Base-by-base conservation (phyloP, 2,888 invertebrate species). In the Amphipyra berbera region DNA sequence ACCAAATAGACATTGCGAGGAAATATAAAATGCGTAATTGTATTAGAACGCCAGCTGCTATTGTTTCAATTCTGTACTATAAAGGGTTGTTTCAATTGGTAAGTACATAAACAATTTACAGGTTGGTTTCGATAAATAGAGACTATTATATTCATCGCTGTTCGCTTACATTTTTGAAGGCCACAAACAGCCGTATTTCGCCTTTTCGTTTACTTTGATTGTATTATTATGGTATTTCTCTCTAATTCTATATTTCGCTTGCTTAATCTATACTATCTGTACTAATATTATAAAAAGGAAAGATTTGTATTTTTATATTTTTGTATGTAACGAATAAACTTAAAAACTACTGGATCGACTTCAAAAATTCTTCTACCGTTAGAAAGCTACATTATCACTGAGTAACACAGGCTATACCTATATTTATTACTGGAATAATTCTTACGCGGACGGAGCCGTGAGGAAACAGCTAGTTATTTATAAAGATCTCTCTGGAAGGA, bases 1-100 rank as follows among this genome's bases (percentile, higher is more conserved):
- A 56, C 44, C 49, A 47, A 68, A 65, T 13, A 60, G 6, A 48
- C 40, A 21, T 58, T 42, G 7, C 21, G 33, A 10, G 52, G 6
- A 59, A 57, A 50, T 42, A 63, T 54, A 48, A 50, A 68, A 68
- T 60, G 40, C 41, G 63, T 54, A 62, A 65, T 77, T 67, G 52
- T 52, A 52, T 64, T 57, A 27, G 60, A 67, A 47, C 27, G 49
- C 64, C 21, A n/a, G 40, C 33, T 21, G 52, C 47, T 27, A 56
- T 57, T 68, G 47, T 54, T 67, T 48, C 48, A 53, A 38, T 52
- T 14, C 45, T 47, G 33, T 21, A 14, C 47, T 46, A 14, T 46
- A 38, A 42, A 61, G 55, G 45, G 48, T 37, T 52, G 50, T 56
- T 54, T 59, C 21, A 40, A 47, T 61, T 47, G 50, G 48, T 6